Base-by-base conservation (phyloP, 2,797 vertebrate species). In the Carcharodon carcharias region DNA sequence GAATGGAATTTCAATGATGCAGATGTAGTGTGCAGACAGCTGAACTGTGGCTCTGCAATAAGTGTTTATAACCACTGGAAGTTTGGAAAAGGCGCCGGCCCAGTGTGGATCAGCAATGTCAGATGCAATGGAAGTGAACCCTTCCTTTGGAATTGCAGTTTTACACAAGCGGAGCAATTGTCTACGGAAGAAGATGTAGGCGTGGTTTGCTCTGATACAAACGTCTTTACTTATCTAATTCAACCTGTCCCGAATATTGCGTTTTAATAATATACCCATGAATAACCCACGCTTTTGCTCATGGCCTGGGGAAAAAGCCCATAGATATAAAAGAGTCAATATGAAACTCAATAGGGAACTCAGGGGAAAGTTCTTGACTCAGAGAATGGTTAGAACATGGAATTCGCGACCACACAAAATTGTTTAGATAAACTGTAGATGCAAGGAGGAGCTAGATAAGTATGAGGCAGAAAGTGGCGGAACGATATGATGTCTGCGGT, bases 71-170 rank as follows among this genome's bases (percentile, higher is more conserved):
- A 45, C 18, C 40, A 85, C 18, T 50, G 1, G 21, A 85, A 50
- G 6, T 85, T 50, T 85, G 82, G 82, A 50, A 18, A 45, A 50
- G 45, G 40, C 40, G 50, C 0, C 18, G 45, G 45, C 0, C 21
- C 45, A 1, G 21, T 50, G 5, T 85, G 82, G 82, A 50, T 85
- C 6, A 85, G 4, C 45, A 26, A 50, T 50, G 82, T 85, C 40
- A 85, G 82, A 8, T 85, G 82, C 40, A 50, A 50, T 50, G 40
- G 82, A 50, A 85, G 18, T 50, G 82, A 85, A 85, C 82, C 45
- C 40, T 50, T 97, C 95, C 96, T 97, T 65, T 4, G 71, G 56
- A 97, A 97, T 96, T 97, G 97, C 95, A 96, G 31, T 77, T 88
- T 95, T 96, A 56, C 97, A 96, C 89, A 96, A 35, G 80, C 40